Evolutionary conservation across 2,113 vertebrate species (phyloP).

Genomic region (Elephantulus edwardii): DNA sequence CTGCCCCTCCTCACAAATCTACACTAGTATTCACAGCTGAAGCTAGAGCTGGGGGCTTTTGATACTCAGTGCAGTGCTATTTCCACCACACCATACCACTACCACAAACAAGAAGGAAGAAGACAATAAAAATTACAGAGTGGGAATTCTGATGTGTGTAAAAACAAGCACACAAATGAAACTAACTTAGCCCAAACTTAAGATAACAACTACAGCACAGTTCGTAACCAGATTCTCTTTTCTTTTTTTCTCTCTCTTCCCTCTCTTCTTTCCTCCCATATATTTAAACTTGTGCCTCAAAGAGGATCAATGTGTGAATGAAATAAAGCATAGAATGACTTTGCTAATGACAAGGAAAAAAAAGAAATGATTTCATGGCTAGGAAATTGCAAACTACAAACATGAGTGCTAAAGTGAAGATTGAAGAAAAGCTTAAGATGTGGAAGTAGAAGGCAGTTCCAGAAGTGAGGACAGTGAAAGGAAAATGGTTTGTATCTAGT

Average conservation of each 20-base stretch:
- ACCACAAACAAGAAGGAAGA: neutral
- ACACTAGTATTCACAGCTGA: neutral
- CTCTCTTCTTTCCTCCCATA: neutral
- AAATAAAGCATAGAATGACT: neutral
- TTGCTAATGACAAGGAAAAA: slow-evolving; percentile 5
- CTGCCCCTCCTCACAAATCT: neutral
- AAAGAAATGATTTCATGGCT: slow-evolving; percentile 11
- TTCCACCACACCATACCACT: neutral
- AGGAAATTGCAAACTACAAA: slow-evolving; percentile 40
- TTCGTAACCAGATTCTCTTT: neutral
- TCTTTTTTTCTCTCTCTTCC: neutral
- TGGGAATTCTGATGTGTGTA: neutral
- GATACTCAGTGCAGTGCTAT: neutral
- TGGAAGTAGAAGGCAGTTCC: slow-evolving; percentile 15
- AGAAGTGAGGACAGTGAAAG: neutral
- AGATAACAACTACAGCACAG: neutral
- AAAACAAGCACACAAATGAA: neutral
- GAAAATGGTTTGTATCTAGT: slow-evolving; percentile 1
- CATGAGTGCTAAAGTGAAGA: slow-evolving; percentile 30
- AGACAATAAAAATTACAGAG: neutral
- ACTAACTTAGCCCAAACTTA: neutral
- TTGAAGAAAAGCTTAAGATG: slow-evolving; percentile 26
- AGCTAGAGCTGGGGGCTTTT: neutral
- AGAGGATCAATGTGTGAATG: neutral
- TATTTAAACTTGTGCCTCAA: neutral